Percentiles rank a stretch among this genome's conserved stretches.
phyloP scores from a whole-genome alignment of 1,140 invertebrate species.

The Hestina assimilis region DNA sequence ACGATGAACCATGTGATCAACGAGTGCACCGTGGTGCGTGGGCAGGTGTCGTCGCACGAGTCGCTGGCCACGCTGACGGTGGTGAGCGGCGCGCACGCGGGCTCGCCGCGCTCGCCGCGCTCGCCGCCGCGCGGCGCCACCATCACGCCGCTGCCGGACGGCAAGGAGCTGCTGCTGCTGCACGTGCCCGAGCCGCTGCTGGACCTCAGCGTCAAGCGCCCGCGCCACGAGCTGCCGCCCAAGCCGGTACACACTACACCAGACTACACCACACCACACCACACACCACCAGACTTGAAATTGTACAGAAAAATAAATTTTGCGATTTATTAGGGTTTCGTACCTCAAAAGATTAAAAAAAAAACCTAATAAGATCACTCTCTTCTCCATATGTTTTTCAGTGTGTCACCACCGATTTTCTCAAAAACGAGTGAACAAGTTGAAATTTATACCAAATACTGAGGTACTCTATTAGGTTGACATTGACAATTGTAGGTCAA shows the following conservation, averaged over 20 bases:
- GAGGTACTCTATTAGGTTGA: too few species aligned
- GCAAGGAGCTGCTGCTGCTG: conserved; percentile 79
- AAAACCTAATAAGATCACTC: too few species aligned
- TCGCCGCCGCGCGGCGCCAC: conserved; percentile 60
- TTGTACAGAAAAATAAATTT: too few species aligned
- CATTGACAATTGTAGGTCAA: too few species aligned
- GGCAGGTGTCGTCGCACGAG: conserved; percentile 38
- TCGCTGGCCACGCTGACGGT: conserved; percentile 84
- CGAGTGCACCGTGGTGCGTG: too few species aligned
- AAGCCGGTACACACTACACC: conserved; percentile 58
- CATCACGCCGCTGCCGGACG: conserved; percentile 79
- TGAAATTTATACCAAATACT: too few species aligned
- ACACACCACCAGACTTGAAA: background rate
- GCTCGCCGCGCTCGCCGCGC: conserved; percentile 71
- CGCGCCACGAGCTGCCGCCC: conserved; percentile 80
- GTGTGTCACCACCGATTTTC: too few species aligned
- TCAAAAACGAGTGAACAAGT: too few species aligned
- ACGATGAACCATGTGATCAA: too few species aligned
- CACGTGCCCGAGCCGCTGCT: conserved; percentile 83
- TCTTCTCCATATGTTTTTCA: too few species aligned
- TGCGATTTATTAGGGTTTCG: too few species aligned
- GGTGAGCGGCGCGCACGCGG: conserved; percentile 74
- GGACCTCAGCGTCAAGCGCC: conserved; percentile 90
- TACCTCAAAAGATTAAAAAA: too few species aligned
- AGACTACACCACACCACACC: background rate